These are phyloP conservation scores for Diuraphis noxia DNA, from an alignment of 1,140 invertebrate species.

Conservation along the genomic window DNA sequence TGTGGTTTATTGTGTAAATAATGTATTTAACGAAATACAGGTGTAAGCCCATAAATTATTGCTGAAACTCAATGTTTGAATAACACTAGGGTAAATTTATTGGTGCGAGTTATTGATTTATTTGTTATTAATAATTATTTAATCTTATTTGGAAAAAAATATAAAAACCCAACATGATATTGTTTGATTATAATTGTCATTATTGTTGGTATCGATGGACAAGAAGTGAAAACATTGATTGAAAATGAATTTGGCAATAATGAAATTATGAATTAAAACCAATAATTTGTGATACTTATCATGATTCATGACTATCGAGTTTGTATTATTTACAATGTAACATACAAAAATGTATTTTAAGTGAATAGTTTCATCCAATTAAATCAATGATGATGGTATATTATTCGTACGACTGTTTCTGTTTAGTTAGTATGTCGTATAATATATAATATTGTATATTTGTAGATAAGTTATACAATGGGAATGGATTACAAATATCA, in stretches of 20 bases:
- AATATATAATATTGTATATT: not conserved
- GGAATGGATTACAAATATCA: not conserved
- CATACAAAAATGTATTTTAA: not conserved
- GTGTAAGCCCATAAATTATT: not conserved
- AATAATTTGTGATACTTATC: not conserved
- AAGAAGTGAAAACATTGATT: not conserved
- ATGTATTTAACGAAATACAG: not conserved
- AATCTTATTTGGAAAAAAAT: not conserved
- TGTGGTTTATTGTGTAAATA: not conserved
- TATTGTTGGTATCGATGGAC: not conserved
- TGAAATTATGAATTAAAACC: not conserved
- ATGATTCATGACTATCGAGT: not conserved
- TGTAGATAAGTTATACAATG: not conserved
- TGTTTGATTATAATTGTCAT: not conserved
- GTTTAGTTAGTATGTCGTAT: too few species aligned
- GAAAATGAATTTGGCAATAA: not conserved
- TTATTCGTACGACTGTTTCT: not conserved
- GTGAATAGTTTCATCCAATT: not conserved
- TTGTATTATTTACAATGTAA: not conserved
- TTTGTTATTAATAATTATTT: not conserved
- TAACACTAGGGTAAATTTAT: not conserved
- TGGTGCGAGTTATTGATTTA: not conserved
- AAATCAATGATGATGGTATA: not conserved
- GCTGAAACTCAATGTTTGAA: not conserved
- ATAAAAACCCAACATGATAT: not conserved